Conservation (phyloP, 2,888 invertebrate genomes). For the Tetranychus piercei region DNA sequence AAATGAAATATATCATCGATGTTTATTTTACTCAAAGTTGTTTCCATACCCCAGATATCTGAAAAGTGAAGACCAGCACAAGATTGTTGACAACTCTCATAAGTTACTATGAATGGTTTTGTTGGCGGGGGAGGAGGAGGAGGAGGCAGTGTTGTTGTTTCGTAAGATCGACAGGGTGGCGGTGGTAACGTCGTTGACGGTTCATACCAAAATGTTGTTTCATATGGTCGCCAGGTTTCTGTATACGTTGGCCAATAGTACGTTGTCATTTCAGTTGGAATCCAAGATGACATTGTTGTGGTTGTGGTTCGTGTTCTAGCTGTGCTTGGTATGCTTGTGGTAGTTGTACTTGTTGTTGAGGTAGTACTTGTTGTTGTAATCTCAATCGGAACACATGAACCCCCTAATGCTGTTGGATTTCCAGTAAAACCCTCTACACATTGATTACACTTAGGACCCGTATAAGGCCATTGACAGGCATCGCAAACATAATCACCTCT, state of each 20-base stretch:
- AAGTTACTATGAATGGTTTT: neutral
- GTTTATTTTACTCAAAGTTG: neutral
- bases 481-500: conserved; percentile 56
- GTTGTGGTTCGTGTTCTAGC: neutral
- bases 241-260: neutral
- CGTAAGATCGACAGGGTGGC: neutral
- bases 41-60: neutral
- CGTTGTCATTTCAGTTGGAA: neutral
- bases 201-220: neutral
- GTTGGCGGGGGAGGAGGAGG: neutral
- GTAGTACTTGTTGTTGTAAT: neutral
- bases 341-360: neutral
- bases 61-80: neutral
- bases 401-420: neutral
- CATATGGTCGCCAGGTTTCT: neutral
- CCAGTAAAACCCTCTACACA: conserved; percentile 41
- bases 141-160: neutral
- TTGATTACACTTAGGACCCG: conserved; percentile 71
- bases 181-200: neutral
- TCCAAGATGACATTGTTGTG: neutral
- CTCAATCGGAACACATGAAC: neutral
- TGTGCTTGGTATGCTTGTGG: neutral
- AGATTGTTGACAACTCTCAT: neutral
- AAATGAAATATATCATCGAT: neutral
- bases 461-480: conserved; percentile 65